Conservation (phyloP, 2,113 vertebrate species). For the Mesitornis unicolor region DNA sequence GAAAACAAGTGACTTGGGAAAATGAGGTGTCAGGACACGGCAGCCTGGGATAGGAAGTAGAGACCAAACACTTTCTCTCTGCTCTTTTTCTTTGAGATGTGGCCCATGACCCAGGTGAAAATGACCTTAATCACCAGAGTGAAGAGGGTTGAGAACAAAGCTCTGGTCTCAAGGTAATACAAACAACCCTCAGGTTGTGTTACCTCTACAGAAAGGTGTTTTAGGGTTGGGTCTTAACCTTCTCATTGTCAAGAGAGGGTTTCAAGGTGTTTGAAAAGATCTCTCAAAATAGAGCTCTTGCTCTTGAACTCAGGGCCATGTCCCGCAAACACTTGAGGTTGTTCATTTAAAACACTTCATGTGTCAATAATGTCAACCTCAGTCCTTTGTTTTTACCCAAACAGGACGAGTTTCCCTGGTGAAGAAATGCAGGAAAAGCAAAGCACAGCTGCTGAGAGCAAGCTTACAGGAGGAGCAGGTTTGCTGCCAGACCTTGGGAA, state of each 20-base stretch:
- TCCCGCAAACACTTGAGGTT: not conserved
- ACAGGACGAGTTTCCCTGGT: not conserved
- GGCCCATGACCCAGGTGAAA: not conserved
- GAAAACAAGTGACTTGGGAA: not conserved
- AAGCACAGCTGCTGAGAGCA: not conserved
- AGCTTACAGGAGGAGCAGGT: not conserved
- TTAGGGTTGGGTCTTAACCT: not conserved
- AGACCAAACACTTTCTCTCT: not conserved
- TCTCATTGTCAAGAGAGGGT: not conserved
- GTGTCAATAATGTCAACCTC: not conserved
- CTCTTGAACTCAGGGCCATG: not conserved
- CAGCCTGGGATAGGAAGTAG: not conserved
- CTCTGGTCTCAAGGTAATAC: not conserved
- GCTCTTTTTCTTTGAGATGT: not conserved
- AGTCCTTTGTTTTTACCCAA: not conserved
- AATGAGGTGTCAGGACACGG: not conserved
- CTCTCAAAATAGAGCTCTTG: not conserved
- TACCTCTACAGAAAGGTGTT: not conserved
- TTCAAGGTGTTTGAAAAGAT: not conserved
- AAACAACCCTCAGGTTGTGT: not conserved
- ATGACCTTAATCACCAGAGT: not conserved
- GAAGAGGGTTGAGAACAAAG: accelerated
- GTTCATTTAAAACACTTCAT: not conserved
- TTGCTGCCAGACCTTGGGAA: not conserved
- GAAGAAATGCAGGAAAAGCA: not conserved